These are phyloP conservation scores for Hesperophylax magnus DNA, from an alignment of 1,140 invertebrate genomes.

Conservation along the genomic window DNA sequence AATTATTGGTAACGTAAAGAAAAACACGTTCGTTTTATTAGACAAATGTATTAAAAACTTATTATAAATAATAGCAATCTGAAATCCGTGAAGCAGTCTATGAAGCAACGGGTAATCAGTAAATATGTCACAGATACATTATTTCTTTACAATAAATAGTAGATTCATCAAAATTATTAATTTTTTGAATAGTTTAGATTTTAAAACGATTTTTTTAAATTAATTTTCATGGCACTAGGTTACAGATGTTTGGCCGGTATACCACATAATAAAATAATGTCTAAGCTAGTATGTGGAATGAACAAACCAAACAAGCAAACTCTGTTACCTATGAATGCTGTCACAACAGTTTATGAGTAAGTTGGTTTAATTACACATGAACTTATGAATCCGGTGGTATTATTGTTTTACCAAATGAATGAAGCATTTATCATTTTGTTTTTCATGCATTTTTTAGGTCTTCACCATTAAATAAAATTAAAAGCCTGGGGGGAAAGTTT, in stretches of 20 bases:
- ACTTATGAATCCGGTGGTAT: too few relatives aligned
- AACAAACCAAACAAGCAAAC: slow-evolving; percentile 97
- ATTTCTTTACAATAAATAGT: too few relatives aligned
- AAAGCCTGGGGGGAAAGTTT: slow-evolving; percentile 91
- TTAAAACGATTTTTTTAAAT: too few relatives aligned
- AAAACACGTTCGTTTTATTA: too few relatives aligned
- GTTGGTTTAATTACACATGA: background rate
- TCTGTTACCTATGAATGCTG: slow-evolving; percentile 80
- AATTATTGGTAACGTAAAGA: too few relatives aligned
- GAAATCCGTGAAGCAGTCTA: slow-evolving; percentile 88
- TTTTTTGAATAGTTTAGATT: too few relatives aligned
- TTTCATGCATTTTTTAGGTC: slow-evolving; percentile 64
- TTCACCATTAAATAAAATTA: slow-evolving; percentile 84
- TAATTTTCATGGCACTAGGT: slow-evolving; percentile 63
- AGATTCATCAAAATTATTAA: too few relatives aligned
- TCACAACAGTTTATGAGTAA: slow-evolving; percentile 74
- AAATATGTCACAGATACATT: too few relatives aligned
- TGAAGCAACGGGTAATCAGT: slow-evolving; percentile 79
- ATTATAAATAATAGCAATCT: too few relatives aligned
- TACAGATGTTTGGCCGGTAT: slow-evolving; percentile 97
- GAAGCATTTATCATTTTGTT: too few relatives aligned
- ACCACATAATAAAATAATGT: slow-evolving; percentile 95
- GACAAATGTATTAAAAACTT: too few relatives aligned
- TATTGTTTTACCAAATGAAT: too few relatives aligned
- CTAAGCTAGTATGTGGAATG: slow-evolving; percentile 93